Base-by-base conservation (phyloP, 2,888 invertebrate species). In the Epirrhoe alternata region DNA sequence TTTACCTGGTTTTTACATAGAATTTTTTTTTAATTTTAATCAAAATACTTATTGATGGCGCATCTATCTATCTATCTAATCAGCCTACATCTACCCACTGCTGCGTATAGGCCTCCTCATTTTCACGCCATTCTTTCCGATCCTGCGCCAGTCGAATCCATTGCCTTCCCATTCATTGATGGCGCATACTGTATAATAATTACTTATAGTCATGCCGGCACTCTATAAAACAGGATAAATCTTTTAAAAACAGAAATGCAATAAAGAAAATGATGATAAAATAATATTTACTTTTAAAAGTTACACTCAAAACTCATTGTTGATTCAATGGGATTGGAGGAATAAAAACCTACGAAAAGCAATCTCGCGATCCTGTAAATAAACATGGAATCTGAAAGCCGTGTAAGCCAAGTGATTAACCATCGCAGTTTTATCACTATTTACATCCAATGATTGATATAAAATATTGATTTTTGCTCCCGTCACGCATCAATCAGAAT, bases 331-430 rank as follows among this genome's bases (percentile, higher is more conserved):
- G 38, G 12, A 42, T 42, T 42, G 38, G 17, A 10, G 16, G 5
- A 50, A 58, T 59, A 59, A 51, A 59, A 42, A 47, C 49, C 16
- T 35, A 1, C 3, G 12, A 49, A 58, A 58, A 33, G 33, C 50
- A 56, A 62, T 64, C 38, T 31, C 49, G 6, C 53, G 53, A 42
- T 35, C 14, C 51, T 52, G 51, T 33, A 42, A 31, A 31, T 53
- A 45, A 30, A 42, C 42, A 59, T 4, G 12, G 54, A 17, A 42
- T 50, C n/a, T 30, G 3, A 14, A 55, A 55, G 14, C 54, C 50
- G 54, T 31, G 17, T 17, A 50, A 52, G 35, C 14, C 55, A 45
- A 30, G 30, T n/a, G 42, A 57, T 57, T 38, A n/a, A n/a, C 55
- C 49, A 62, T 5, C 24, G 33, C 24, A 10, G 6, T 35, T 50